Base-by-base conservation (phyloP, 2,797 vertebrate species). In the Lutjanus argentimaculatus region DNA sequence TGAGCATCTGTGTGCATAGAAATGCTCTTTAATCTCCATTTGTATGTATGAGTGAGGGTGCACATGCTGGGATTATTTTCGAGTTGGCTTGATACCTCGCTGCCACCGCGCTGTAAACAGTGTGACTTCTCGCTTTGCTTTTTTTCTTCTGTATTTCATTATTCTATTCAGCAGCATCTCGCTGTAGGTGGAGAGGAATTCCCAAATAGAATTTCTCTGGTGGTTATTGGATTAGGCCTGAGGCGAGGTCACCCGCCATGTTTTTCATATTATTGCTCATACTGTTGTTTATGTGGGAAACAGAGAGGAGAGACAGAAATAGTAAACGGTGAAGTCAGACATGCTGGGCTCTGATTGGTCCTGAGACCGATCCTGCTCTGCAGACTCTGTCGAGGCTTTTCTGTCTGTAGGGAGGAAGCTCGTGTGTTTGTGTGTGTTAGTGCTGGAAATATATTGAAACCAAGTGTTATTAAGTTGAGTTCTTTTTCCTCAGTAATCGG, bases 151-250 rank as follows among this genome's bases (percentile, higher is more conserved):
- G 21, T 40, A 36, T 81, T 79, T 68, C 66, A 85, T 90, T 82
- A 72, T 52, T 77, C 48, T 3, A 6, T 56, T 43, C n/a, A 5
- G 46, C 22, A 4, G 49, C 11, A 10, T 8, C 69, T 62, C 8
- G 53, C 69, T 36, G 65, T 13, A 52, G 70, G 80, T 71, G 67
- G 73, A 61, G 73, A 82, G 70, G 65, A 83, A 76, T 72, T 76
- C 84, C 72, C 79, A 51, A 80, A 87, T 82, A 87, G 62, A 40
- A 81, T 89, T 82, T 86, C 67, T 57, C 16, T 7, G 52, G 48
- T 25, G 17, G 43, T 77, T 80, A 85, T 87, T 77, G 69, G 81
- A 86, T 85, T 7, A 43, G 52, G 12, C 1, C 57, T 1, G 0
- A 12, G 71, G 65, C 21, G 8, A 75, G 76, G 80, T 83, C 80